Evolutionary conservation across 2,113 vertebrate genomes (phyloP).

Genomic region (Xenopus borealis): DNA sequence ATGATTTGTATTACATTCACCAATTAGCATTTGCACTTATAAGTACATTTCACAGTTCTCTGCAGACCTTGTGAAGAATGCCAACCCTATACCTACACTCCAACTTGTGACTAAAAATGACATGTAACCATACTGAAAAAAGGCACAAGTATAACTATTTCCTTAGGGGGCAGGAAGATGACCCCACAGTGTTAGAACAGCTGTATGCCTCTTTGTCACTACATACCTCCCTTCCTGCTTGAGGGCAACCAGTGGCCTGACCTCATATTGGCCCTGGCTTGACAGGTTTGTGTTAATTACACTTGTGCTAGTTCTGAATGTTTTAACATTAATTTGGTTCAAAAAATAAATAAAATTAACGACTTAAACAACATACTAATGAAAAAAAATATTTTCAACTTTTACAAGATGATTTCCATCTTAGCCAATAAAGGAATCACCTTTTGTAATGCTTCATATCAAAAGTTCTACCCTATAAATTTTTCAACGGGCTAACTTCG

Average conservation of each 20-base stretch:
- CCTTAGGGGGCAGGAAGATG: constrained; percentile 9
- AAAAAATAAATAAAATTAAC: neutral
- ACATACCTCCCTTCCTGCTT: constrained; percentile 15
- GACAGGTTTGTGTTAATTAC: neutral
- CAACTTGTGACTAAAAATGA: neutral
- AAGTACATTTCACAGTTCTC: too few relatives aligned
- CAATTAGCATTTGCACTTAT: too few relatives aligned
- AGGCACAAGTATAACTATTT: constrained; percentile 7
- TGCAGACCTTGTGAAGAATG: too few relatives aligned
- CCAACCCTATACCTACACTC: too few relatives aligned
- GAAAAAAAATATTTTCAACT: neutral
- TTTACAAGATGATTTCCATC: neutral
- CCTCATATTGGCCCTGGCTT: constrained; percentile 20
- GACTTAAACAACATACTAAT: neutral
- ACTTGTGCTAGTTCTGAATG: neutral
- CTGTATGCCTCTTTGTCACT: constrained; percentile 12
- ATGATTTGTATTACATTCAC: too few relatives aligned
- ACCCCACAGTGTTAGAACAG: constrained; percentile 18
- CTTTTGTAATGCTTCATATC: too few relatives aligned
- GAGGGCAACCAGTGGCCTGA: constrained; percentile 33
- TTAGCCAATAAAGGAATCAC: too few relatives aligned
- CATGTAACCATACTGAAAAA: neutral
- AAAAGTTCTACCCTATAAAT: too few relatives aligned
- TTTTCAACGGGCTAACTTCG: too few relatives aligned
- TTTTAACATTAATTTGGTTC: neutral